Percentiles rank a stretch among this genome's conserved stretches.
These are phyloP conservation scores for Trypoxylus dichotomus DNA, from an alignment of 1,140 invertebrate genomes.

Conservation along the genomic window DNA sequence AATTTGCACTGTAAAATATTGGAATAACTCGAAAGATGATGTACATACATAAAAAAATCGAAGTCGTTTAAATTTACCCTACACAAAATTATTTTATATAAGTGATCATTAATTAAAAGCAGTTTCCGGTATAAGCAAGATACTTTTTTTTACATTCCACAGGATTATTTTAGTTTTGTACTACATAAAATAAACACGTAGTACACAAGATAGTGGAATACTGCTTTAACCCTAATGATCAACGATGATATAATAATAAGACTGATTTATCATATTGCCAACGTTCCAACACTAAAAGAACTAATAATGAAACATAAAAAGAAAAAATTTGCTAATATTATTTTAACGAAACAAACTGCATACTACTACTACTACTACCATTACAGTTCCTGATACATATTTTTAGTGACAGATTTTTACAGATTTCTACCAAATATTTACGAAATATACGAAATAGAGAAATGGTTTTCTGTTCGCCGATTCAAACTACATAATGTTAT, in stretches of 20 bases:
- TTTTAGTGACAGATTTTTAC: slow-evolving; percentile 45
- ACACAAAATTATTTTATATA: slow-evolving; percentile 23
- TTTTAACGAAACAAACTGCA: slow-evolving; percentile 11
- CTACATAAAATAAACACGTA: too few relatives aligned
- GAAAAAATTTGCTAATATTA: background rate
- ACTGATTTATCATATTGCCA: slow-evolving; percentile 54
- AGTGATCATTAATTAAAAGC: background rate
- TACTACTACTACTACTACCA: slow-evolving; percentile 37
- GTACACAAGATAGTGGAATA: background rate
- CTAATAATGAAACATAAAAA: slow-evolving; percentile 43
- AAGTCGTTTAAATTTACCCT: slow-evolving; percentile 15
- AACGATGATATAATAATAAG: slow-evolving; percentile 42
- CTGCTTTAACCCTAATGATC: background rate
- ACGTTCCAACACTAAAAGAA: slow-evolving; percentile 48
- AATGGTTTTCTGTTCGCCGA: slow-evolving; percentile 37
- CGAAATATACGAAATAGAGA: slow-evolving; percentile 40
- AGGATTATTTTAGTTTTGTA: too few relatives aligned
- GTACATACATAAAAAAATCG: background rate
- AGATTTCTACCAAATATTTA: slow-evolving; percentile 53
- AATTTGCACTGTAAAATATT: slow-evolving; percentile 18
- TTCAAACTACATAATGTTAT: background rate
- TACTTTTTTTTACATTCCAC: background rate
- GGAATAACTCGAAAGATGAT: background rate
- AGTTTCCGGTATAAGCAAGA: background rate
- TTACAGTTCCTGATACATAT: slow-evolving; percentile 52